Evolutionary conservation across 2,797 vertebrate species (phyloP), one percentile per base, ranked within the genome.

Genomic region (Aplochiton taeniatus): DNA sequence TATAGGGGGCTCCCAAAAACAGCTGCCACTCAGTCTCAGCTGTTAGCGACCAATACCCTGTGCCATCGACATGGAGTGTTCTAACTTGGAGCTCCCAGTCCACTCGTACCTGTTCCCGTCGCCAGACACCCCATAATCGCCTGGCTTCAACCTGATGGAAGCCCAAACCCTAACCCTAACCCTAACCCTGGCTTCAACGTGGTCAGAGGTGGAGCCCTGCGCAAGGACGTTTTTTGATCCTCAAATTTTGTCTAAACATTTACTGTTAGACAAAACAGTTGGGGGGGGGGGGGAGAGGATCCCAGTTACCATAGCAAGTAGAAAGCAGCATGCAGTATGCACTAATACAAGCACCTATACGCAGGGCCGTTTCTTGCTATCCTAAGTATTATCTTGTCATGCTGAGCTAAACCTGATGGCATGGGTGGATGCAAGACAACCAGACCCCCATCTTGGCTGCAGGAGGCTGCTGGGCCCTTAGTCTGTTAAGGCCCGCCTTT

Each of bases 41-140:
- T 61, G 59, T 18, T 20, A 31, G 45, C n/a, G 59, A 61, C 16
- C 16, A 19, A 55, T 61, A 53, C 46, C 65, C 63, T 58, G 47
- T 72, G 47, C 19, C 9, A 44, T 41, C 59, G 58, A 17, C 42
- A 9, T 58, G 53, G 16, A 64, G 54, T 45, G 56, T 5, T 68
- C 61, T 52, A 14, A 49, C 45, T 60, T 51, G 16, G 55, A 63
- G 65, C 55, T 58, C n/a, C 61, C 45, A 68, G 51, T 60, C 14
- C 44, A 68, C 61, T 69, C 46, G 1, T 7, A 68, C 61, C 65
- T 73, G 51, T 61, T 19, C 46, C 63, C 8, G n/a, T 56, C 45
- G 11, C 56, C 62, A 14, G 54, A 31, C 31, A 31, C 31, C 31
- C 31, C 31, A 31, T 31, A 2, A 31, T 6, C 31, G 31, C 31